Conservation (phyloP, 2,797 vertebrate genomes). For the Morelia viridis region DNA sequence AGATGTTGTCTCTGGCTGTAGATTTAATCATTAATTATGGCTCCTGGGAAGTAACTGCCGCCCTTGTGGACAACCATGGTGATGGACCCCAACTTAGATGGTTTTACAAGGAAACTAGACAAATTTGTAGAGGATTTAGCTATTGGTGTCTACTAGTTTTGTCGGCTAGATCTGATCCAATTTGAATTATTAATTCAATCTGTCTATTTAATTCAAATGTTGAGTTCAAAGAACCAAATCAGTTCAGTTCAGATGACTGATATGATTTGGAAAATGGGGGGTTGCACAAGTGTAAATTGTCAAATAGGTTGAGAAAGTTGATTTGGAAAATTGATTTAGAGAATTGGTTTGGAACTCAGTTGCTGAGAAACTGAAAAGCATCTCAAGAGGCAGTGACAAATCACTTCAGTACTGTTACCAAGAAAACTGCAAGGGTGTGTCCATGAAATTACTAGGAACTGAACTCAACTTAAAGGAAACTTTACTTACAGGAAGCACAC, state of each 20-base stretch:
- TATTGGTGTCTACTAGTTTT: background rate
- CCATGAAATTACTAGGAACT: background rate
- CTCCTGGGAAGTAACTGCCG: background rate
- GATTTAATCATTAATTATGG: background rate
- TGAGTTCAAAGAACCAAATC: background rate
- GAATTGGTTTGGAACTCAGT: background rate
- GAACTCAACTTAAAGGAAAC: background rate
- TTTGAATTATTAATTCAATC: background rate
- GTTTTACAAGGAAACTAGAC: background rate
- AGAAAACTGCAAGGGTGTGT: background rate
- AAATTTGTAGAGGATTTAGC: background rate
- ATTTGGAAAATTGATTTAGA: background rate
- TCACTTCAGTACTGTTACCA: background rate
- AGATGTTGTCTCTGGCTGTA: background rate
- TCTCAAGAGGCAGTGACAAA: background rate
- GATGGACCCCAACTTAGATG: background rate
- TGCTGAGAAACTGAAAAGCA: background rate
- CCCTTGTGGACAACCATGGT: background rate
- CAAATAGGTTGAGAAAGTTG: background rate
- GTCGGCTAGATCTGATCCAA: background rate
- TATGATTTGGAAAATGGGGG: background rate
- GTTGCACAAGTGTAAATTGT: background rate
- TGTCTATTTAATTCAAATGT: background rate
- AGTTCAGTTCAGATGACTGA: background rate
- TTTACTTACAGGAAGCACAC: background rate